phyloP scores from a whole-genome alignment of 2,888 invertebrate genomes.

The Erynnis tages region DNA sequence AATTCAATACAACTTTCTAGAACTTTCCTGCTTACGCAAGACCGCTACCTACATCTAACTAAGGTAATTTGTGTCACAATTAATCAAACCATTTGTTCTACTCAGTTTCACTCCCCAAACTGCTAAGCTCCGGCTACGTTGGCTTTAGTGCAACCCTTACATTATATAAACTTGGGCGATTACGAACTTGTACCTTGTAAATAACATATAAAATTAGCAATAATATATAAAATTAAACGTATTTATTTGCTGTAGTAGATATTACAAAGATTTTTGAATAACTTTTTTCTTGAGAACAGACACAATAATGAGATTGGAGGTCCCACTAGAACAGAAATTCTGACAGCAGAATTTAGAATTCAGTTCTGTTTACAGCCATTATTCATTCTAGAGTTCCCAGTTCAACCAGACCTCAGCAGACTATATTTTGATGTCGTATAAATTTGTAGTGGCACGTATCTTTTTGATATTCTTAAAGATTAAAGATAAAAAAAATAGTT shows the following conservation, averaged over 20 bases:
- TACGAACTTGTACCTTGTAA: too few species aligned
- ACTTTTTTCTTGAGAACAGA: too few species aligned
- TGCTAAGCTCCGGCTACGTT: slow-evolving; percentile 16
- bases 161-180: too few species aligned
- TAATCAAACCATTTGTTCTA: slow-evolving; percentile 27
- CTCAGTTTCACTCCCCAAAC: slow-evolving; percentile 22
- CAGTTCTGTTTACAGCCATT: slow-evolving; percentile 17
- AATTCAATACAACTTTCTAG: too few species aligned
- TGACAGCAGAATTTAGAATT: slow-evolving; percentile 17
- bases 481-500: too few species aligned
- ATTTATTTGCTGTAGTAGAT: too few species aligned
- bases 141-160: neutral
- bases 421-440: slow-evolving; percentile 19
- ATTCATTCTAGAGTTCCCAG: slow-evolving; percentile 19
- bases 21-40: too few species aligned
- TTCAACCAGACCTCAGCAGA: slow-evolving; percentile 13
- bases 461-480: slow-evolving; percentile 2
- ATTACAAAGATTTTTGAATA: too few species aligned
- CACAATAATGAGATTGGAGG: slow-evolving; percentile 18
- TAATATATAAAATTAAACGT: too few species aligned
- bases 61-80: slow-evolving; percentile 26
- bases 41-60: too few species aligned
- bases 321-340: slow-evolving; percentile 10
- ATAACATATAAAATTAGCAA: too few species aligned
- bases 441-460: slow-evolving; percentile 7